phyloP scores from a whole-genome alignment of 1,140 invertebrate species.

The Oryctes rhinoceros region DNA sequence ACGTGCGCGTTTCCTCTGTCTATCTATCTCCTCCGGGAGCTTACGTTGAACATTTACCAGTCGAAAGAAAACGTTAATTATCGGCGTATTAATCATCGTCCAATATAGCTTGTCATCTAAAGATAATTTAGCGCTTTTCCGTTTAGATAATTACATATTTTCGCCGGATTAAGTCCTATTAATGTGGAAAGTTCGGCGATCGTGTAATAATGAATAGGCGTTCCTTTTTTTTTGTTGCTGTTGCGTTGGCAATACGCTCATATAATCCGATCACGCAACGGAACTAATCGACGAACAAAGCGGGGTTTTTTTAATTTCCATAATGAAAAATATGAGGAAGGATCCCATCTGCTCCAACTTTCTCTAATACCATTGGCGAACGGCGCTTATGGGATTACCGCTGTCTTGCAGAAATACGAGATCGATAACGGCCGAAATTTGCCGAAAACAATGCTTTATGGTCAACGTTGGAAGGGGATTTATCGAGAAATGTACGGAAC shows the following conservation, averaged over 20 bases:
- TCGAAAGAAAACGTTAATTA: constrained; percentile 10
- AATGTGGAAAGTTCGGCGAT: constrained; percentile 1
- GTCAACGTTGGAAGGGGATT: background rate
- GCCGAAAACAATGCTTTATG: background rate
- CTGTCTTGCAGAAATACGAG: background rate
- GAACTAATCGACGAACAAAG: background rate
- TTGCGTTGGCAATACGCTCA: background rate
- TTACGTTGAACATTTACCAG: background rate
- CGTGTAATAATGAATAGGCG: background rate
- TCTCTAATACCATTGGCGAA: background rate
- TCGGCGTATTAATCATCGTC: background rate
- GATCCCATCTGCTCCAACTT: constrained; percentile 9
- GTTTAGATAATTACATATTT: background rate
- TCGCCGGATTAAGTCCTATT: background rate
- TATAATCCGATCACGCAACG: constrained; percentile 4
- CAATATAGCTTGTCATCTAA: constrained; percentile 8
- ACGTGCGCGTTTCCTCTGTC: background rate
- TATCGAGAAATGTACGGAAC: background rate
- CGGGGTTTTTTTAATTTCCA: constrained; percentile 19
- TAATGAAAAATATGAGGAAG: background rate
- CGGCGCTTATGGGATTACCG: background rate
- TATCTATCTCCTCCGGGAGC: background rate
- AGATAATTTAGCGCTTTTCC: background rate
- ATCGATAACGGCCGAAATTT: background rate
- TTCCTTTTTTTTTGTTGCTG: background rate